These are phyloP conservation scores for Polypterus senegalus DNA, from an alignment of 2,113 vertebrate genomes.

Conservation along the genomic window DNA sequence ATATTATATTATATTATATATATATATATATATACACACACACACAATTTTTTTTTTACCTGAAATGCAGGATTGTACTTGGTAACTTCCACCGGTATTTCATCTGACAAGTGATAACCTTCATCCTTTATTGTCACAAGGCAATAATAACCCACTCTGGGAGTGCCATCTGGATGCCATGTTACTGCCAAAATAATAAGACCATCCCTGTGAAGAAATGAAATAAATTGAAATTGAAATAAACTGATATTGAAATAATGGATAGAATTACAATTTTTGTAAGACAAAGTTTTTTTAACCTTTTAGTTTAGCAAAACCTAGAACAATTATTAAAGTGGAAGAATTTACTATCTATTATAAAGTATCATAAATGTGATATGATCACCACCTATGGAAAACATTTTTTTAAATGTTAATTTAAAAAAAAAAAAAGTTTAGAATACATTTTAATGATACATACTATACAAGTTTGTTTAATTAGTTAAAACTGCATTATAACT, in stretches of 20 bases:
- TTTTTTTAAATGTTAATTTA: neutral
- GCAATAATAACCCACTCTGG: slow-evolving; percentile 78
- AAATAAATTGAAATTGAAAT: no score
- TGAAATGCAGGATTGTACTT: slow-evolving; percentile 78
- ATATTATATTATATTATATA: no score
- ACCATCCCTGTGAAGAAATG: slow-evolving; percentile 48
- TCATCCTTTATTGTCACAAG: slow-evolving; percentile 72
- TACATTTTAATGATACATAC: neutral
- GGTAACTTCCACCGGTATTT: slow-evolving; percentile 80
- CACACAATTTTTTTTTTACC: slow-evolving; percentile 37
- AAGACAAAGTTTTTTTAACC: no score
- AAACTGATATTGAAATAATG: no score
- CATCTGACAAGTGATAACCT: slow-evolving; percentile 56
- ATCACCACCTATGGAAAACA: no score
- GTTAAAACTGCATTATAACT: no score
- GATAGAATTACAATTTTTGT: no score
- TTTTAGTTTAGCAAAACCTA: no score
- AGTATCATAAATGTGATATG: no score
- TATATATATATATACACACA: no score
- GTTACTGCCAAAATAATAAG: slow-evolving; percentile 80
- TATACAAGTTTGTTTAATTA: neutral
- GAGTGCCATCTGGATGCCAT: slow-evolving; percentile 73
- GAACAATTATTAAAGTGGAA: no score
- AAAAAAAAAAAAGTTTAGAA: neutral
- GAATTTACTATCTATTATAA: no score